A percentile compares a stretch with the other conserved stretches of the same genome.
These are phyloP conservation scores for Edolisoma coerulescens DNA, from an alignment of 2,113 vertebrate species.

Conservation along the genomic window DNA sequence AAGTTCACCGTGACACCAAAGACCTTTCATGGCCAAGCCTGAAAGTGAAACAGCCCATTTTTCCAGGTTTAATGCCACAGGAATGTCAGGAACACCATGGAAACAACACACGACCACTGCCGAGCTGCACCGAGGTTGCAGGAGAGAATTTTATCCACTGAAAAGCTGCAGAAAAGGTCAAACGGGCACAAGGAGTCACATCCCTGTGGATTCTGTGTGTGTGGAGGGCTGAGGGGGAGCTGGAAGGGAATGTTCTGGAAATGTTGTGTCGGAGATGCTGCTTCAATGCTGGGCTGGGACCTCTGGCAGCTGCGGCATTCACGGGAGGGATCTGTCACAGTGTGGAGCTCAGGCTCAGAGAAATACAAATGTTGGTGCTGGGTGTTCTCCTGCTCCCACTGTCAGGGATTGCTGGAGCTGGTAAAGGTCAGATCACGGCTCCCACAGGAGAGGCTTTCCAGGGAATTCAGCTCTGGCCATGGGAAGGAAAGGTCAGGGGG, in stretches of 20 bases:
- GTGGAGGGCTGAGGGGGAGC: neutral
- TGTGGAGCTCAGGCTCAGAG: neutral
- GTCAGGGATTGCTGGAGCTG: neutral
- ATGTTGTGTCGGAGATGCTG: neutral
- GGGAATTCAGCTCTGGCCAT: neutral
- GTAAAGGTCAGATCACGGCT: conserved; percentile 24
- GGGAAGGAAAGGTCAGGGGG: conserved; percentile 20
- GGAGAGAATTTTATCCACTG: neutral
- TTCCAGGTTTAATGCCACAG: neutral
- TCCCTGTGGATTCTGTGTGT: neutral
- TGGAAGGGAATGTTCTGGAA: neutral
- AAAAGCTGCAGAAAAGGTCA: conserved; percentile 39
- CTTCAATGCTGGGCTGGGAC: neutral
- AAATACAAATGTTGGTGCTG: neutral
- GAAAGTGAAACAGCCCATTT: neutral
- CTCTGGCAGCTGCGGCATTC: neutral
- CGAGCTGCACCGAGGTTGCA: neutral
- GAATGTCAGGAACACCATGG: neutral
- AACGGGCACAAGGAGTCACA: neutral
- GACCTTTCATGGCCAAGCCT: neutral
- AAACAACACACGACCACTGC: neutral
- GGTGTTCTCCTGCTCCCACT: neutral
- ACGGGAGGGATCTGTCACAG: neutral
- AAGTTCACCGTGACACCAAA: neutral
- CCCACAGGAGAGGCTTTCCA: neutral